phyloP scores from a whole-genome alignment of 2,888 invertebrate genomes.

The Eubasilissa splendida region DNA sequence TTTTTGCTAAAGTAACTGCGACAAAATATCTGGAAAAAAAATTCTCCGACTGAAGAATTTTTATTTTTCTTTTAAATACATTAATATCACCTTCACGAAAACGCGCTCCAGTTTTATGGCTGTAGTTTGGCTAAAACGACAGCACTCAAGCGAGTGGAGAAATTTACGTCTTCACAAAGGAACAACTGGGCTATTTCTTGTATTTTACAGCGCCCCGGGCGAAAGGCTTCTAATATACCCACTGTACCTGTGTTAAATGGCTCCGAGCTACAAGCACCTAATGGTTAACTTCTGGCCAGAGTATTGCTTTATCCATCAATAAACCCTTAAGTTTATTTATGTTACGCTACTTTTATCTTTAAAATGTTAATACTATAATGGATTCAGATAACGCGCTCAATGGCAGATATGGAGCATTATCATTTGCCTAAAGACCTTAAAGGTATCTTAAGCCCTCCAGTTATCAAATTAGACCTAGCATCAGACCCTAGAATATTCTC shows the following conservation, averaged over 20 bases:
- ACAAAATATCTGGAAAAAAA: too few relatives aligned
- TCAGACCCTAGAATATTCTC: too few relatives aligned
- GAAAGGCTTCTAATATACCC: constrained; percentile 37
- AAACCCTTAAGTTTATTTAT: constrained; percentile 1
- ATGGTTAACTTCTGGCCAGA: constrained; percentile 17
- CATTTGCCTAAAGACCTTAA: too few relatives aligned
- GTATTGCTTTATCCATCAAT: not conserved
- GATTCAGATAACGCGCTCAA: too few relatives aligned
- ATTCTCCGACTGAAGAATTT: too few relatives aligned
- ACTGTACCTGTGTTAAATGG: constrained; percentile 48
- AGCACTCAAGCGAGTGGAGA: constrained; percentile 48
- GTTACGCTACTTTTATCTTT: not conserved
- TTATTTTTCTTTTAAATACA: not conserved
- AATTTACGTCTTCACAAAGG: constrained; percentile 55
- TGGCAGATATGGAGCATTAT: too few relatives aligned
- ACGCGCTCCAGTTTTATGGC: constrained; percentile 43
- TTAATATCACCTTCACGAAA: not conserved
- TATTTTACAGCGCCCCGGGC: constrained; percentile 51
- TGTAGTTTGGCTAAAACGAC: constrained; percentile 54
- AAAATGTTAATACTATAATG: too few relatives aligned
- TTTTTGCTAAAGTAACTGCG: too few relatives aligned
- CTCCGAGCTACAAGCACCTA: constrained; percentile 13
- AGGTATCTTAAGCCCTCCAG: too few relatives aligned
- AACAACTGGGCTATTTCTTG: constrained; percentile 50
- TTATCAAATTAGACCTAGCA: too few relatives aligned